Conservation (phyloP, 2,113 vertebrate species). For the Nymphicus hollandicus region DNA sequence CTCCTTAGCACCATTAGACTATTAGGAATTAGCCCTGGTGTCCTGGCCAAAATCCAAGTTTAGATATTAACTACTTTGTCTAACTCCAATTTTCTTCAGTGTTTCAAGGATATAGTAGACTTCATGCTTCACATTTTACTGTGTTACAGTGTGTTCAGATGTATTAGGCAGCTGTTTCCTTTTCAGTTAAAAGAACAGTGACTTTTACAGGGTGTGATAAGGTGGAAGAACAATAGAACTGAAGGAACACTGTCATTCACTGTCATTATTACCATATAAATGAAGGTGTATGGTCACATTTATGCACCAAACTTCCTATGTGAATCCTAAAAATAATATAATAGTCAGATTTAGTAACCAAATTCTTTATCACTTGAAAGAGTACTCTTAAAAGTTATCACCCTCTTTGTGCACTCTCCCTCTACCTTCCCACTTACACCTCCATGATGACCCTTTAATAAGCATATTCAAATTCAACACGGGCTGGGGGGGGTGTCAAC, state of each 20-base stretch:
- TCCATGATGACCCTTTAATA: neutral
- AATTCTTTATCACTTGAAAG: neutral
- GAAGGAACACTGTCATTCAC: neutral
- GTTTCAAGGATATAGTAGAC: neutral
- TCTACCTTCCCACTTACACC: neutral
- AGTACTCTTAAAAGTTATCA: neutral
- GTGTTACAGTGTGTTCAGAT: neutral
- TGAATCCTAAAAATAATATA: neutral
- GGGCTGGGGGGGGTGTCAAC: neutral
- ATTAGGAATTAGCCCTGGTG: neutral
- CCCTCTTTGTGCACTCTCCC: neutral
- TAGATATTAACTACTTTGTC: neutral
- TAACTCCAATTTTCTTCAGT: neutral
- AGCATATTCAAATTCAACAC: neutral
- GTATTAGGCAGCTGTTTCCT: neutral
- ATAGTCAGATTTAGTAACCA: neutral
- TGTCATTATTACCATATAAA: neutral
- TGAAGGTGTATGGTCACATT: neutral
- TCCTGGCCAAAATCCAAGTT: neutral
- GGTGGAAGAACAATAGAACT: neutral
- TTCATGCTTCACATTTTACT: neutral
- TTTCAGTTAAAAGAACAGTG: neutral
- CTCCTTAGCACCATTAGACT: neutral
- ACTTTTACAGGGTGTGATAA: neutral
- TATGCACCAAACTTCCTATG: neutral